Conservation (phyloP, 2,113 vertebrate species). For the Prochilodus magdalenae region DNA sequence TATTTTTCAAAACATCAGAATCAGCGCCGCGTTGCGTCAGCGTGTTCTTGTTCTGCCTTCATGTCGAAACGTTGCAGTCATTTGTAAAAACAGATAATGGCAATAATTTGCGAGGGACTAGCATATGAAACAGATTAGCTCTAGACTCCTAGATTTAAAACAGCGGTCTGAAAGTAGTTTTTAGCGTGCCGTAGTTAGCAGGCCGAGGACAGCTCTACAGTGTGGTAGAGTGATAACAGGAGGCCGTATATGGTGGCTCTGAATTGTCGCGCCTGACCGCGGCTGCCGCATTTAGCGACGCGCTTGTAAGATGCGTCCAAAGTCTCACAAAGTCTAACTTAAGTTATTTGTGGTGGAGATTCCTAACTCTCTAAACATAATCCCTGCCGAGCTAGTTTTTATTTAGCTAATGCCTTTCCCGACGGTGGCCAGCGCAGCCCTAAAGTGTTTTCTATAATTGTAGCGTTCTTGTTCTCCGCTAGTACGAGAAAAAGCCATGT, state of each 20-base stretch:
- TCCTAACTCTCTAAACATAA: conserved; percentile 45
- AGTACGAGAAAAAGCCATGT: background rate
- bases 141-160: background rate
- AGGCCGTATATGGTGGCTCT: background rate
- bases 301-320: background rate
- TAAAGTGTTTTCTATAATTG: conserved; percentile 34
- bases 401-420: conserved; percentile 50
- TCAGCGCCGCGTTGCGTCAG: background rate
- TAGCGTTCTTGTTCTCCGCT: conserved; percentile 24
- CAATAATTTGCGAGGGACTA: background rate
- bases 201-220: background rate
- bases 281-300: conserved; percentile 3
- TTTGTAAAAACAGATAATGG: background rate
- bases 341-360: conserved; percentile 28
- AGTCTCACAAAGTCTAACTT: too few relatives aligned
- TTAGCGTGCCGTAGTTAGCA: background rate
- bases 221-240: conserved; percentile 1
- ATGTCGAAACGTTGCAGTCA: background rate
- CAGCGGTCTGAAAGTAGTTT: background rate
- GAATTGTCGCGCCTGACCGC: background rate
- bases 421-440: conserved; percentile 14
- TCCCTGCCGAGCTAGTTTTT: conserved; percentile 48
- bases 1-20: conserved; percentile 7
- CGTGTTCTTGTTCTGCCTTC: background rate
- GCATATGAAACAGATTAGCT: background rate